phyloP scores from a whole-genome alignment of 1,140 invertebrate species.

The Drosophila azteca region DNA sequence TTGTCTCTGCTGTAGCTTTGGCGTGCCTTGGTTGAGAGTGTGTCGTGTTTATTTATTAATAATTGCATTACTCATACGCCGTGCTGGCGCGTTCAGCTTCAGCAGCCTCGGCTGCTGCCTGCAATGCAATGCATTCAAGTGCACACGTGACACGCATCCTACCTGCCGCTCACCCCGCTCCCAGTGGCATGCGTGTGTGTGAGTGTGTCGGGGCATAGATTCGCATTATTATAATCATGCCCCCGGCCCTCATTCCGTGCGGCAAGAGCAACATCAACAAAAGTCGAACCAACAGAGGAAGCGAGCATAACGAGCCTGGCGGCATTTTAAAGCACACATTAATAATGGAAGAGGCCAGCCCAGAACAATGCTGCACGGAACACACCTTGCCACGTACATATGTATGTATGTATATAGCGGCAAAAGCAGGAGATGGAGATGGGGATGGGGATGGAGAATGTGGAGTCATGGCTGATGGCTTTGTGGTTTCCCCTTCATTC shows the following conservation, averaged over 20 bases:
- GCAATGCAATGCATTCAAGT: constrained; percentile 56
- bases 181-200: background rate
- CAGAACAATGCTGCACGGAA: background rate
- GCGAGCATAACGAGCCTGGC: constrained; percentile 45
- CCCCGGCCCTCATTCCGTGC: too few species aligned
- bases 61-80: constrained; percentile 80
- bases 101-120: constrained; percentile 12
- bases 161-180: background rate
- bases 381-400: constrained; percentile 1
- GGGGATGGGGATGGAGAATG: background rate
- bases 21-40: constrained; percentile 13
- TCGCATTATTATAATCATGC: constrained; percentile 73
- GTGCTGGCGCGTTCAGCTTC: constrained; percentile 29
- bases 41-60: constrained; percentile 69
- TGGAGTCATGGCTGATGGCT: constrained; percentile 16
- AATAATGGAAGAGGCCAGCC: constrained; percentile 46
- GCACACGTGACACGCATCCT: constrained; percentile 66
- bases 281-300: constrained; percentile 1
- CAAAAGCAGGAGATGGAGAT: too few species aligned
- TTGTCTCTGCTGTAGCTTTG: constrained; percentile 3
- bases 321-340: constrained; percentile 58
- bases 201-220: constrained; percentile 22
- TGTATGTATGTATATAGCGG: background rate
- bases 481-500: constrained; percentile 54
- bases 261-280: constrained; percentile 16